Percentiles rank a stretch among this genome's conserved stretches.
Conservation (phyloP, 2,113 vertebrate species). For the Zootoca vivipara region DNA sequence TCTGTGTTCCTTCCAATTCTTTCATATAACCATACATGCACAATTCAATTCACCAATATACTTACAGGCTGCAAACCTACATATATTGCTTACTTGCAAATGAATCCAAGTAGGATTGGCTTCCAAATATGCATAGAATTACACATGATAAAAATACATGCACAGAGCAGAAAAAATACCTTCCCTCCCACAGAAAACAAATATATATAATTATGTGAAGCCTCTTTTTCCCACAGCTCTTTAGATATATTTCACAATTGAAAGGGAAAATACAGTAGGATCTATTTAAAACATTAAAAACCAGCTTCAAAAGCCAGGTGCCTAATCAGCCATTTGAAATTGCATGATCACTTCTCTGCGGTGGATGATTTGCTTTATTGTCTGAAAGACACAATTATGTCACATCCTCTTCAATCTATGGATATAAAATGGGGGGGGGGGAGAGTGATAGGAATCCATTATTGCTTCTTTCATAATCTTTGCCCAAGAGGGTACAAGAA, state of each 20-base stretch:
- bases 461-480: conserved; percentile 60
- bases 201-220: background rate
- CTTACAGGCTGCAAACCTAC: too few relatives aligned
- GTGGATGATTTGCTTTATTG: conserved; percentile 68
- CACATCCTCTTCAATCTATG: conserved; percentile 55
- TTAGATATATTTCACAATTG: background rate
- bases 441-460: conserved; percentile 67
- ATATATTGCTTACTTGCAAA: background rate
- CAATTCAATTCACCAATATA: background rate
- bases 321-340: conserved; percentile 63
- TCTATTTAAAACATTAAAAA: conserved; percentile 32
- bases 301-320: conserved; percentile 52
- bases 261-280: conserved; percentile 30
- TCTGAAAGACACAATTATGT: conserved; percentile 68
- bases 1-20: background rate
- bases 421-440: conserved; percentile 56
- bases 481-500: conserved; percentile 31
- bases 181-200: background rate
- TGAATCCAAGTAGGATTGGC: background rate
- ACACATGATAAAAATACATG: background rate
- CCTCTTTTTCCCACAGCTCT: background rate
- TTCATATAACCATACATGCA: background rate
- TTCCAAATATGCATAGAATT: background rate
- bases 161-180: background rate
- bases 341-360: conserved; percentile 69